These are phyloP conservation scores for Drosophila tanythrix DNA, from an alignment of 2,888 invertebrate species.

Conservation along the genomic window DNA sequence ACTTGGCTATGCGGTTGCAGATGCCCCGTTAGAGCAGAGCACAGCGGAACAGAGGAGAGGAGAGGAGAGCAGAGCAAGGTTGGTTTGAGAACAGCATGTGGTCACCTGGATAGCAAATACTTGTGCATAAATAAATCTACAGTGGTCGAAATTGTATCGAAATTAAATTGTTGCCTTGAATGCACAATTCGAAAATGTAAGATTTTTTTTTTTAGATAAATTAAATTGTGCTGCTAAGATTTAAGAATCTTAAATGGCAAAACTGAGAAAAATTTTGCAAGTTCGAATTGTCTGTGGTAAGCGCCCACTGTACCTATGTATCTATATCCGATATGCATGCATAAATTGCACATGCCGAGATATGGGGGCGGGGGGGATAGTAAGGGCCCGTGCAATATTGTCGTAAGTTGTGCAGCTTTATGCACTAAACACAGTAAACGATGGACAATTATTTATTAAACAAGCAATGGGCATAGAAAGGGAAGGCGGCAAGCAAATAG, in stretches of 20 bases:
- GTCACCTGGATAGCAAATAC: conserved; percentile 53
- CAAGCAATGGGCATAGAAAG: conserved; percentile 40
- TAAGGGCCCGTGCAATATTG: conserved; percentile 42
- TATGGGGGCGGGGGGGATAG: neutral
- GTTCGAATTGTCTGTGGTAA: neutral
- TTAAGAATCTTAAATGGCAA: neutral
- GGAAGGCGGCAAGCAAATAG: neutral
- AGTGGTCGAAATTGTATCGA: conserved; percentile 6
- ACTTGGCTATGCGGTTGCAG: conserved; percentile 64
- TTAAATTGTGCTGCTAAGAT: neutral
- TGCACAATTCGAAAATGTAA: neutral
- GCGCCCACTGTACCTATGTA: neutral
- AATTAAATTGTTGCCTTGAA: neutral
- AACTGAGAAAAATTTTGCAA: neutral
- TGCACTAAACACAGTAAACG: conserved; percentile 63
- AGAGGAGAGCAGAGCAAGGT: conserved; percentile 8
- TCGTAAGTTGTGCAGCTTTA: conserved; percentile 64
- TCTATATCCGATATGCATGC: conserved; percentile 1
- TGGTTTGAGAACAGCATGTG: conserved; percentile 64
- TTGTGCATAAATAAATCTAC: conserved; percentile 12
- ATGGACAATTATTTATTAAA: conserved; percentile 72
- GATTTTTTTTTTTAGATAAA: neutral
- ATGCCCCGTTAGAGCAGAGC: conserved; percentile 60
- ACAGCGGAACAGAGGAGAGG: conserved; percentile 1
- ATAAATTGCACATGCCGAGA: conserved; percentile 6